Percentiles rank a stretch among this genome's conserved stretches.
Evolutionary conservation across 1,140 invertebrate species (phyloP).

Genomic region (Drosophila suzukii): DNA sequence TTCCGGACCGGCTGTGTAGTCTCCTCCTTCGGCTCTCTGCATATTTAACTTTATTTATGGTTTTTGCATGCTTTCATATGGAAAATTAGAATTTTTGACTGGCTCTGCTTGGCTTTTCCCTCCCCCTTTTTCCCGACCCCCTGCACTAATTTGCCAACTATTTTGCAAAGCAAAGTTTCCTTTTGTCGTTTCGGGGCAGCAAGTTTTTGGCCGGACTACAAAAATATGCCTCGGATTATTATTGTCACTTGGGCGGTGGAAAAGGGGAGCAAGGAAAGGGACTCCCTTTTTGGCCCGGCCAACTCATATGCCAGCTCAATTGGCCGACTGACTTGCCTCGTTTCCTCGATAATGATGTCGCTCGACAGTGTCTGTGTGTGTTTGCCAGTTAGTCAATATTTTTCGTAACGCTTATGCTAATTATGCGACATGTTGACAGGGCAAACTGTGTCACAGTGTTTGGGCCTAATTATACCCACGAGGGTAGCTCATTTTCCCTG

Average conservation of each 20-base stretch:
- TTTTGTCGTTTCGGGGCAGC: conserved; percentile 65
- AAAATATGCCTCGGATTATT: conserved; percentile 70
- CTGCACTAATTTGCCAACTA: conserved; percentile 75
- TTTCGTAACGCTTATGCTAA: conserved; percentile 75
- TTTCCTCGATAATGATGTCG: conserved; percentile 5
- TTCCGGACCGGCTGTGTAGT: conserved; percentile 49
- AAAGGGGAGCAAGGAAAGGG: conserved; percentile 1
- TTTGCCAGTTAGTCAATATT: conserved; percentile 69
- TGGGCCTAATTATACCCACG: conserved; percentile 68
- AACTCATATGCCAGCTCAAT: conserved; percentile 15
- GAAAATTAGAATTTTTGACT: conserved; percentile 79
- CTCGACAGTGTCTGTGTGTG: conserved; percentile 17
- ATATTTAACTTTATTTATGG: conserved; percentile 82
- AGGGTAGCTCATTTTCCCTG: conserved; percentile 10
- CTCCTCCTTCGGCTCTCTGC: conserved; percentile 30
- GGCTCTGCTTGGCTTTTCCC: background rate
- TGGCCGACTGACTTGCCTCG: conserved; percentile 8
- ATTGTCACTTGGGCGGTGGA: conserved; percentile 25
- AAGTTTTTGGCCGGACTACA: conserved; percentile 57
- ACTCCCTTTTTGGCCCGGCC: background rate
- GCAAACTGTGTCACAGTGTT: conserved; percentile 62
- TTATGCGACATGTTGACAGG: conserved; percentile 75
- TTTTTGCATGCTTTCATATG: conserved; percentile 77
- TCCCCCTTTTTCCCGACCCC: background rate
- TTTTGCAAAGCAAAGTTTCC: conserved; percentile 70